These are phyloP conservation scores for Therioaphis trifolii DNA, from an alignment of 2,888 invertebrate species.

Conservation along the genomic window DNA sequence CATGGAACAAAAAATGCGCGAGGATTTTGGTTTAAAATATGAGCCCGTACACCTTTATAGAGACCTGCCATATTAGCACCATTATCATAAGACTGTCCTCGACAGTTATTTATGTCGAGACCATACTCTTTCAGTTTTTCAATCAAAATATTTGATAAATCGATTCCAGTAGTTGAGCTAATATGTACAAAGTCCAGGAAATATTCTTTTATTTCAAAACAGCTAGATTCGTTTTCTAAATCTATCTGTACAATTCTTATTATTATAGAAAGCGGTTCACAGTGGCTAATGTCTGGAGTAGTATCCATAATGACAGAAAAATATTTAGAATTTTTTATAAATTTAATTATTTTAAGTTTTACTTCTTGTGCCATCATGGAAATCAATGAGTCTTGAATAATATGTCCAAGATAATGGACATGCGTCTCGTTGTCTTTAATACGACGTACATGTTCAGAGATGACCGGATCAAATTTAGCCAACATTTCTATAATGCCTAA, in stretches of 20 bases:
- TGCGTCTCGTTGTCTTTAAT: too few relatives aligned
- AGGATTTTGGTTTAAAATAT: background rate
- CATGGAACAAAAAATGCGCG: background rate
- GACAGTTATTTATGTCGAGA: background rate
- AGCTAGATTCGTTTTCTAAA: background rate
- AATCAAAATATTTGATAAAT: background rate
- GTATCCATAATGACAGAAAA: background rate
- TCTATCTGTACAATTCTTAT: background rate
- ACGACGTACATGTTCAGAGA: too few relatives aligned
- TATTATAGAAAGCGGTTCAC: background rate
- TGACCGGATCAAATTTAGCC: background rate
- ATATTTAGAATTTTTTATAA: background rate
- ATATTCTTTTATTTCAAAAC: background rate
- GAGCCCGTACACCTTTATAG: background rate
- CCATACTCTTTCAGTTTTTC: background rate
- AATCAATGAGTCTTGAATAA: background rate
- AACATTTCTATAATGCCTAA: background rate
- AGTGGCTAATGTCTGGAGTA: background rate
- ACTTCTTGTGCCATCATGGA: background rate
- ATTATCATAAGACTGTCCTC: background rate
- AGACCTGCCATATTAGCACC: background rate
- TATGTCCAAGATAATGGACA: too few relatives aligned
- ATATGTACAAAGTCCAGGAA: background rate
- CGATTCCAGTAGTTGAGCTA: background rate
- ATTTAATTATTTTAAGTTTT: background rate